Evolutionary conservation across 2,888 invertebrate species (phyloP), one percentile per base, ranked within the genome.

Genomic region (Tenthredo livida): DNA sequence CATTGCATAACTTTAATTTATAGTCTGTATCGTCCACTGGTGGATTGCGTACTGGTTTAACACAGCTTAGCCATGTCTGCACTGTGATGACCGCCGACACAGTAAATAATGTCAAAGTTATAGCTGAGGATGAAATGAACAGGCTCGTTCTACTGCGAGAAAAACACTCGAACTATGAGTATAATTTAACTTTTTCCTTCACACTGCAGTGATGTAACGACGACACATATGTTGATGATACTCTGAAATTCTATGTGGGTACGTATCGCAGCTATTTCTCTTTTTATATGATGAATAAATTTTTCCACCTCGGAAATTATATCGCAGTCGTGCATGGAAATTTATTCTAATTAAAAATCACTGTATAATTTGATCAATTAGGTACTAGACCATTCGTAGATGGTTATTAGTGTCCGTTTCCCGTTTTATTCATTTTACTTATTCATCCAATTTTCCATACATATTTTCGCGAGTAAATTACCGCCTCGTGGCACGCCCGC

Each of bases 91-190:
- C 9, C 43, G 43, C 43, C 40, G 72, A 73, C 72, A 73, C 43
- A 12, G 72, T 43, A 73, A 73, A 73, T 73, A 21, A 73, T 73
- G 72, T 73, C 72, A 73, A 40, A n/a, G 40, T 73, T 3, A 43
- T 73, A 15, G 33, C 25, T 15, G 67, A 17, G 67, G 67, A 73
- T 40, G 9, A 10, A 43, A 40, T 73, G 17, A 73, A 73, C 72
- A 21, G 21, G 40, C 25, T 4, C 40, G 72, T 73, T 43, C n/a
- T n/a, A 73, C 72, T 43, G 43, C 40, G 9, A 2, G 10, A 73
- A 73, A 73, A 43, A 40, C 40, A 73, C 72, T 73, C 10, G n/a
- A 21, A 43, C 43, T 0, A 29, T 29, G 43, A 54, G 54, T 43
- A 40, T 73, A 21, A 73, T 73, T 43, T 17, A 15, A 67, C 67